Base-by-base conservation (phyloP, 64 coral and sea anemone genomes). In the Acropora tenuis region DNA sequence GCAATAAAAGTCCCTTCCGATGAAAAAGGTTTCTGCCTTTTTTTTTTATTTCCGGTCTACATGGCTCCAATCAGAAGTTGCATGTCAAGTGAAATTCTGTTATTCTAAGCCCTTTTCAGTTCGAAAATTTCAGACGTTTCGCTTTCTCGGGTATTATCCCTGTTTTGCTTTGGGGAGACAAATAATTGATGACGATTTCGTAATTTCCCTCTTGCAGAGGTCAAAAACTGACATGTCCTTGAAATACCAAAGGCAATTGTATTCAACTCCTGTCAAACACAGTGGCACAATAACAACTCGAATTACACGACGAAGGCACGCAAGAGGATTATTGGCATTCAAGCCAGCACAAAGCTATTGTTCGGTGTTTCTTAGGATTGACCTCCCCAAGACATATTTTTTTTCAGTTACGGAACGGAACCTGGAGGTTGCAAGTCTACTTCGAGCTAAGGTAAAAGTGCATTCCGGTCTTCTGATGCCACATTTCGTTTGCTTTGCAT, bases 301-400 rank as follows among this genome's bases (percentile, higher is more conserved):
- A 15, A 75, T 75, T 75, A 45, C 73, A 75, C 73, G 73, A 44
- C 46, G 1, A 43, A 1, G 13, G 12, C 75, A 48, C 75, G 46
- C 75, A 12, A 18, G 18, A 47, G 75, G 47, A 43, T 44, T 12
- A 45, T 76, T 43, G 1, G 60, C 6, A 5, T 20, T 3, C 16
- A 47, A 78, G 11, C 45, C 4, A 1, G 43, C 45, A 78, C 52
- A 78, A 78, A 78, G 75, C 75, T 48, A 78, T 78, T 78, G 75
- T 78, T 78, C 46, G 13, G 47, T 4, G 43, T 45, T 47, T 47
- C 45, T 0, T 18, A 3, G 75, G 8, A 78, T 42, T 47, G 44
- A 48, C 45, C 45, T 48, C 75, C 49, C 15, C 45, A 40, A 5
- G 68, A 15, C 3, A 10, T 44, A 3, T 48, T 15, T 2, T 18